phyloP scores from a whole-genome alignment of 64 coral and sea anemone species.

The Porites australiensis region DNA sequence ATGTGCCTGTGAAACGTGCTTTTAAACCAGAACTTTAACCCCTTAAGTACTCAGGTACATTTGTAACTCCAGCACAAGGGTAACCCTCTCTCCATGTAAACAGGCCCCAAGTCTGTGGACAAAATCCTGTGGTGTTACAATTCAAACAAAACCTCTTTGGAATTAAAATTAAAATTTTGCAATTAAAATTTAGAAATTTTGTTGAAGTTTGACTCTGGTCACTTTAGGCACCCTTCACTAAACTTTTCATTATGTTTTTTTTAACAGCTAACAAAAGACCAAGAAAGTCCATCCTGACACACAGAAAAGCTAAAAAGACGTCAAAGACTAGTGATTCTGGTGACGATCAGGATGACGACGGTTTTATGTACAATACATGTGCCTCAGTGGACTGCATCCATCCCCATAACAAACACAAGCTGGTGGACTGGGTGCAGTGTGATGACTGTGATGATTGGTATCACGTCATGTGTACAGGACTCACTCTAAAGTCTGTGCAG shows the following conservation, averaged over 20 bases:
- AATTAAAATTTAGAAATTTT: too few relatives aligned
- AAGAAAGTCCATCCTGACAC: neutral
- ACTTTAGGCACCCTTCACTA: neutral
- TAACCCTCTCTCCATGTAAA: too few relatives aligned
- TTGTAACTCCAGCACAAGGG: too few relatives aligned
- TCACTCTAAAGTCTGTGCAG: slow-evolving; percentile 64
- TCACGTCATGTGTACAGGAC: slow-evolving; percentile 85
- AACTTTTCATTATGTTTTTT: neutral
- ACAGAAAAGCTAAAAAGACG: slow-evolving; percentile 2
- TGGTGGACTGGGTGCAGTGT: slow-evolving; percentile 95
- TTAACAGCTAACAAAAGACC: slow-evolving; percentile 25
- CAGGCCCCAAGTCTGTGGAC: too few relatives aligned
- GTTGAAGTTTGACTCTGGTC: too few relatives aligned
- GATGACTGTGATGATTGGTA: slow-evolving; percentile 96
- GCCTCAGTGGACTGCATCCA: slow-evolving; percentile 73
- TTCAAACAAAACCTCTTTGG: too few relatives aligned
- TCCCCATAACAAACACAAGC: slow-evolving; percentile 69
- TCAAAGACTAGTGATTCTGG: neutral
- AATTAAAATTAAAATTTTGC: too few relatives aligned
- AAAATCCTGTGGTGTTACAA: too few relatives aligned
- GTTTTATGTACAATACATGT: slow-evolving; percentile 29
- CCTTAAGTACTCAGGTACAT: too few relatives aligned
- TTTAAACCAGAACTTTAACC: too few relatives aligned
- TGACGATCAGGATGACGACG: neutral
- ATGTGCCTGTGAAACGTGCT: too few relatives aligned